A percentile compares a stretch with the other conserved stretches of the same genome.
Conservation (phyloP, 2,797 vertebrate genomes). For the Gymnoscopelus microlampas region DNA sequence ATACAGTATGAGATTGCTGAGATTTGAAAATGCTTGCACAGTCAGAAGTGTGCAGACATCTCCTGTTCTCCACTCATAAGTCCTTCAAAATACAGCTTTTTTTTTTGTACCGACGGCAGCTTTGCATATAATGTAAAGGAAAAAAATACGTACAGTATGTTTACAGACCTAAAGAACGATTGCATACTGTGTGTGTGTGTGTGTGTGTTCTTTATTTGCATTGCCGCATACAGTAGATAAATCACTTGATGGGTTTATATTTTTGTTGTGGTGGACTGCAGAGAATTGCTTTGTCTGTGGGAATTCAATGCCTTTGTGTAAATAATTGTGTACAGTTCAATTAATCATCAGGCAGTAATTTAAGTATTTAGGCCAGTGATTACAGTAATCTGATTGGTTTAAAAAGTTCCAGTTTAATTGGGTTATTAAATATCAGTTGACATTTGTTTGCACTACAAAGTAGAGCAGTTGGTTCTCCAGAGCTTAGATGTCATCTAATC, state of each 20-base stretch:
- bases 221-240: slow-evolving; percentile 65
- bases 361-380: slow-evolving; percentile 76
- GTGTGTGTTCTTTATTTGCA: slow-evolving; percentile 62
- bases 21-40: too few species aligned
- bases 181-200: background rate
- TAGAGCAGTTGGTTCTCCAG: slow-evolving; percentile 1
- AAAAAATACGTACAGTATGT: background rate
- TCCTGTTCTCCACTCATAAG: background rate
- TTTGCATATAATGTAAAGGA: too few species aligned
- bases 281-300: slow-evolving; percentile 74
- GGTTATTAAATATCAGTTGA: slow-evolving; percentile 55
- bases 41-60: background rate
- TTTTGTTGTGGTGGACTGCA: slow-evolving; percentile 64
- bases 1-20: too few species aligned
- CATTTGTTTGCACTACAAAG: slow-evolving; percentile 41
- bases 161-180: slow-evolving; percentile 60
- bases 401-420: slow-evolving; percentile 53
- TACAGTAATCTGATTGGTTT: slow-evolving; percentile 59
- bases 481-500: slow-evolving; percentile 28
- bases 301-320: slow-evolving; percentile 67
- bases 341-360: slow-evolving; percentile 72
- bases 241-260: slow-evolving; percentile 70
- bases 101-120: too few species aligned
- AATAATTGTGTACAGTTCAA: slow-evolving; percentile 52
- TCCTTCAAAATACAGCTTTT: background rate